A percentile compares a stretch with the other conserved stretches of the same genome.
Evolutionary conservation across 2,797 vertebrate genomes (phyloP).

Genomic region (Gila robusta): DNA sequence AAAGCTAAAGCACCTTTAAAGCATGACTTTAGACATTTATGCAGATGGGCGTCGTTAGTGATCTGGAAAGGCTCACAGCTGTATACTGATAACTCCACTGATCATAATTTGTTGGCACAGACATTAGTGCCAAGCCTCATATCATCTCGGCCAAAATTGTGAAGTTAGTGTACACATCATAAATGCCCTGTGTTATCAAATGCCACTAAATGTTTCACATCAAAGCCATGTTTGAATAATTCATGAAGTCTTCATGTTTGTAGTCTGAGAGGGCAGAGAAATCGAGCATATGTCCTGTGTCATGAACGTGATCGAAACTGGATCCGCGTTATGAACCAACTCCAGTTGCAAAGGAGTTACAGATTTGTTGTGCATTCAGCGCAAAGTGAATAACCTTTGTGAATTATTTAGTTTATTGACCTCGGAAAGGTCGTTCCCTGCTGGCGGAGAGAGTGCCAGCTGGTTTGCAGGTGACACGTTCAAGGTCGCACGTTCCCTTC

Average conservation of each 20-base stretch:
- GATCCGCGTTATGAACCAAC: background rate
- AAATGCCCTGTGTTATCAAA: constrained; percentile 23
- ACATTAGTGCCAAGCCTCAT: constrained; percentile 1
- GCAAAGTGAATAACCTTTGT: constrained; percentile 83
- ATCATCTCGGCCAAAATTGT: constrained; percentile 27
- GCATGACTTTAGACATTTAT: constrained; percentile 48
- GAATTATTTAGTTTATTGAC: constrained; percentile 90
- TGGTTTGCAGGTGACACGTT: constrained; percentile 83
- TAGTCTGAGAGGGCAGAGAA: background rate
- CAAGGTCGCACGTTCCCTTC: constrained; percentile 82
- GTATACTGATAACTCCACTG: constrained; percentile 29
- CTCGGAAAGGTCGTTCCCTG: constrained; percentile 86
- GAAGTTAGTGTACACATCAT: constrained; percentile 23
- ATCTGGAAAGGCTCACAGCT: constrained; percentile 33
- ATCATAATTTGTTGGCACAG: constrained; percentile 20
- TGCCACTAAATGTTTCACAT: constrained; percentile 41
- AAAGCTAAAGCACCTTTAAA: constrained; percentile 27
- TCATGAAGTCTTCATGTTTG: constrained; percentile 28
- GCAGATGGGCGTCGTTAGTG: constrained; percentile 63
- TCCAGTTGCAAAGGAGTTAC: constrained; percentile 69
- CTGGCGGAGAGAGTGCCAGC: constrained; percentile 76
- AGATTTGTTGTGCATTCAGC: constrained; percentile 75
- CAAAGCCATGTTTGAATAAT: constrained; percentile 39
- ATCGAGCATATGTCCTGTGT: constrained; percentile 16
- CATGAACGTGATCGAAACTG: constrained; percentile 7